Evolutionary conservation across 2,888 invertebrate species (phyloP), one percentile per base, ranked within the genome.

Genomic region (Ichneumon xanthorius): DNA sequence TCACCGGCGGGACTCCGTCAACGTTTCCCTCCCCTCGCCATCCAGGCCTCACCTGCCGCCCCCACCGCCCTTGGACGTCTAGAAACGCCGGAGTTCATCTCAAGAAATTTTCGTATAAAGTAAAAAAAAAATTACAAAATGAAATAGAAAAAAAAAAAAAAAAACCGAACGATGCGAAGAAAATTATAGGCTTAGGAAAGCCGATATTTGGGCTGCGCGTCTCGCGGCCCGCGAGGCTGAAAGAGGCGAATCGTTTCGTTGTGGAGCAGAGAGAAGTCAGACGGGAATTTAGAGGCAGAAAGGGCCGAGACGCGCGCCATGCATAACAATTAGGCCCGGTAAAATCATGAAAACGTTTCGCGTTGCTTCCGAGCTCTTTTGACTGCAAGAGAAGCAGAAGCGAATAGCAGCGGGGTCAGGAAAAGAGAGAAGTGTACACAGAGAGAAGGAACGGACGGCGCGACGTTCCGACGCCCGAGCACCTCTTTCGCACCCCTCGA

Each of bases 251-350:
- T 14, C 68, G 55, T 78, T 70, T 76, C 45, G 63, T 11, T 63
- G 53, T 55, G 53, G 65, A 75, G 78, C 55, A 65, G 48, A 61
- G 76, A 26, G 68, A 65, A 82, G 81, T 45, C 75, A 80, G 82
- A 86, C 83, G 82, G 11, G 88, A 90, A 90, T 92, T 92, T 92
- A 91, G 90, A 91, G 91, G 90, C 90, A 90, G 91, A 92, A 91
- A 90, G 92, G 89, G 58, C 76, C 82, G 80, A 80, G 91, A 91
- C 89, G 90, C 91, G 90, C 91, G 92, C 92, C 91, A 92, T 93
- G 93, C 93, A 93, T 93, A 93, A 93, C 93, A 93, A 94, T 93
- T 94, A 93, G 92, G 92, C 92, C 88, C 89, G 91, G 91, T 92
- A 93, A 93, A 94, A 93, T 92, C 92, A 90, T 92, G 93, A 93